These are phyloP conservation scores for Halcyon badia DNA, from an alignment of 2,797 vertebrate genomes.

Conservation along the genomic window DNA sequence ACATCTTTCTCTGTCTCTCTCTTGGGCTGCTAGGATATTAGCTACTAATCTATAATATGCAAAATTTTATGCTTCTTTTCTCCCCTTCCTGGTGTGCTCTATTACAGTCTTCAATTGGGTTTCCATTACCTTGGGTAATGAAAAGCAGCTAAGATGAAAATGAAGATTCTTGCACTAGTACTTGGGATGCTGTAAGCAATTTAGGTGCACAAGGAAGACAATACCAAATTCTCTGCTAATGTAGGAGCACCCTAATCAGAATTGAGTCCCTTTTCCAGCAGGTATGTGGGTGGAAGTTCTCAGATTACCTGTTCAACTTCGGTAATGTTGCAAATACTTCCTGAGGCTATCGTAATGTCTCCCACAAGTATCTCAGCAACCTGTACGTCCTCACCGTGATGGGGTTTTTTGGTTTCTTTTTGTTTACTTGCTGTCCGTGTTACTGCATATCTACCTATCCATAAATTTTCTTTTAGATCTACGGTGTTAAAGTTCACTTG, in stretches of 20 bases:
- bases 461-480: neutral
- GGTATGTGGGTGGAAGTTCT: neutral
- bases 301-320: neutral
- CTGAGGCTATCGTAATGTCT: neutral
- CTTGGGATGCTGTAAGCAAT: neutral
- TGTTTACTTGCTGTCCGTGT: neutral
- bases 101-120: neutral
- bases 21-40: neutral
- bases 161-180: neutral
- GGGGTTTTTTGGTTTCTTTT: neutral
- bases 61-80: neutral
- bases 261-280: neutral
- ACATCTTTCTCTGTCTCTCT: neutral
- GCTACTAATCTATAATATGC: neutral
- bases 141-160: neutral
- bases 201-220: neutral
- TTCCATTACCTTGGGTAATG: neutral
- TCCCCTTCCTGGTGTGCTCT: neutral
- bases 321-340: neutral
- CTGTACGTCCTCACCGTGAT: neutral
- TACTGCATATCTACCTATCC: neutral
- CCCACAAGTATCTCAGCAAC: neutral
- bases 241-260: neutral
- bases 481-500: neutral
- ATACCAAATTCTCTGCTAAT: neutral